A percentile compares a stretch with the other conserved stretches of the same genome.
These are phyloP conservation scores for Porites lutea DNA, from an alignment of 64 coral and sea anemone species.

Conservation along the genomic window DNA sequence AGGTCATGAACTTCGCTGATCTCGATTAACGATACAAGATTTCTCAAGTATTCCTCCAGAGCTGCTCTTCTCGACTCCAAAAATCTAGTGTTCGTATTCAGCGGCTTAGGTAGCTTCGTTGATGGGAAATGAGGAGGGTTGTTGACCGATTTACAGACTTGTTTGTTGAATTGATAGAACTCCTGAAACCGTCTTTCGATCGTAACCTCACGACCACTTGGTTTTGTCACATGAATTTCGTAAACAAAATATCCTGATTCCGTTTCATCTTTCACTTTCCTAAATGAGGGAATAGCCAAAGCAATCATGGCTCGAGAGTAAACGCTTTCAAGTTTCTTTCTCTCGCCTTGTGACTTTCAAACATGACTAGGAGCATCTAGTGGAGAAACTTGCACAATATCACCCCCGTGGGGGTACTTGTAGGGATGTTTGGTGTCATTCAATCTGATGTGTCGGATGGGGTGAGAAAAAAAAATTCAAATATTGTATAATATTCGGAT, in stretches of 20 bases:
- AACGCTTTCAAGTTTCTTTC: neutral
- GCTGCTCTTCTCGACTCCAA: conserved; percentile 85
- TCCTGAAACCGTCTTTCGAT: conserved; percentile 78
- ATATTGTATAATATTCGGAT: too few species aligned
- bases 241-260: conserved; percentile 80
- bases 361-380: too few species aligned
- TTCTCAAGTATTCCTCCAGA: conserved; percentile 61
- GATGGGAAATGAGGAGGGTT: conserved; percentile 84
- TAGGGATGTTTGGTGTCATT: too few species aligned
- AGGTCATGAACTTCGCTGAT: conserved; percentile 46
- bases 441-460: too few species aligned
- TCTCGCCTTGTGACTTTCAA: too few species aligned
- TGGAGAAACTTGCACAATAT: neutral
- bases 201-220: conserved; percentile 60
- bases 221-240: conserved; percentile 85
- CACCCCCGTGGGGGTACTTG: too few species aligned
- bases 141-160: conserved; percentile 68
- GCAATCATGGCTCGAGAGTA: conserved; percentile 50
- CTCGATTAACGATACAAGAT: conserved; percentile 71
- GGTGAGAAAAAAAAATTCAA: too few species aligned
- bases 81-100: conserved; percentile 80
- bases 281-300: conserved; percentile 84
- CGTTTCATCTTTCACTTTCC: conserved; percentile 74
- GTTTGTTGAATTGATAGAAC: conserved; percentile 88
- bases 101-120: conserved; percentile 60